These are phyloP conservation scores for Vulpes lagopus DNA, from an alignment of 2,113 vertebrate genomes.

Conservation along the genomic window DNA sequence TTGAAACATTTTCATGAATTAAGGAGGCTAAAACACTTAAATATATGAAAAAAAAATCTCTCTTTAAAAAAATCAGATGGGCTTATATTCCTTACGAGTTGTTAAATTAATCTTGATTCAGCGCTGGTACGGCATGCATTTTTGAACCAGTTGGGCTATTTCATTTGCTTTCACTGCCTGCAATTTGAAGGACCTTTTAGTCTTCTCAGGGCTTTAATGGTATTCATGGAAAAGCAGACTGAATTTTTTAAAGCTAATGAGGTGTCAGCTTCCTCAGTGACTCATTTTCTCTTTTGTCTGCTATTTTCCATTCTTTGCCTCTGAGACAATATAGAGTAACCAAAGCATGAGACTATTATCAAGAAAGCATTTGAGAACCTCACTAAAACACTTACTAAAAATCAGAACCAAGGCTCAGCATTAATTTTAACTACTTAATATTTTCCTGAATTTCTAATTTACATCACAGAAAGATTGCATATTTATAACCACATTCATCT, in stretches of 20 bases:
- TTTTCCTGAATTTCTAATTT: slow-evolving; percentile 20
- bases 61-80: background rate
- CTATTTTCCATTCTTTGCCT: slow-evolving; percentile 70
- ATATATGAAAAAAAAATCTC: background rate
- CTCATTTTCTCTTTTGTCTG: slow-evolving; percentile 79
- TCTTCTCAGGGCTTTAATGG: slow-evolving; percentile 72
- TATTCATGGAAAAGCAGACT: slow-evolving; percentile 82
- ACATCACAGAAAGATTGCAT: background rate
- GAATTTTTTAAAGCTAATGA: slow-evolving; percentile 81
- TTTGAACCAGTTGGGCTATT: slow-evolving; percentile 60
- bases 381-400: slow-evolving; percentile 8
- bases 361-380: background rate
- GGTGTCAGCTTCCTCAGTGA: slow-evolving; percentile 77
- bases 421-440: slow-evolving; percentile 53
- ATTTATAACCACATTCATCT: background rate
- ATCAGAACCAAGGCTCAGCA: background rate
- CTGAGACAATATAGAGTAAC: slow-evolving; percentile 58
- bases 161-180: slow-evolving; percentile 52
- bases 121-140: background rate
- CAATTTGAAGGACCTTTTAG: slow-evolving; percentile 72
- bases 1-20: background rate
- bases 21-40: slow-evolving; percentile 1
- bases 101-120: slow-evolving; percentile 67
- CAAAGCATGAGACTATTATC: slow-evolving; percentile 41
- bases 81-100: background rate